Evolutionary conservation across 1,140 invertebrate species (phyloP), one percentile per base, ranked within the genome.

Genomic region (Tenebrio molitor): DNA sequence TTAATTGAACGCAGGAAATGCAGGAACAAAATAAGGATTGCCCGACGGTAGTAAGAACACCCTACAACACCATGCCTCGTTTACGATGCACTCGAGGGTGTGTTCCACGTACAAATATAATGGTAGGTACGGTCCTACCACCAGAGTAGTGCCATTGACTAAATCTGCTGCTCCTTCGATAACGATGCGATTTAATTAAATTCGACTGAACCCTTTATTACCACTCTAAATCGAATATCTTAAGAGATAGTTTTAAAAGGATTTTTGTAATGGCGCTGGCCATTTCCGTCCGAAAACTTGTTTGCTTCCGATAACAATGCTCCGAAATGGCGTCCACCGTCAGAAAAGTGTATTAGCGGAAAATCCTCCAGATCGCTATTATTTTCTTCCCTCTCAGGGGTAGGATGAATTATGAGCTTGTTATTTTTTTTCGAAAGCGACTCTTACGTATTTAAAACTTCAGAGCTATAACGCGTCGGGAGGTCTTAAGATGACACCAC

Each of bases 201-300:
- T 53, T 53, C 46, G 23, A 53, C 46, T 19, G 42, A 46, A 23
- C 10, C 46, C 46, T 19, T 23, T 23, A 53, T 53, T 53, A 53
- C 46, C 16, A 23, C 19, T 53, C 19, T 16, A 53, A 53, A 53
- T 53, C 46, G 46, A 23, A 12, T 53, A 53, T 21, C 46, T 53
- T 53, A 53, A 53, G 46, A 53, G 46, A 21, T 23, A 23, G 17
- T 53, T 53, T n/a, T 53, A 53, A 39, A 23, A 21, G 17, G 46
- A 21, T 21, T 53, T 53, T 53, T 53, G 46, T 53, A 53, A 53
- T 21, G 17, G 46, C 46, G 46, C 23, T 53, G 46, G 46, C 46
- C 46, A 53, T 53, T 53, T 53, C 46, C 46, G 46, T 53, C 46
- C 46, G 23, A 53, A 39, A 53, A 53, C 46, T 53, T 53, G 46